A percentile compares a stretch with the other conserved stretches of the same genome.
These are phyloP conservation scores for Epirrhoe alternata DNA, from an alignment of 2,888 invertebrate species.

Conservation along the genomic window DNA sequence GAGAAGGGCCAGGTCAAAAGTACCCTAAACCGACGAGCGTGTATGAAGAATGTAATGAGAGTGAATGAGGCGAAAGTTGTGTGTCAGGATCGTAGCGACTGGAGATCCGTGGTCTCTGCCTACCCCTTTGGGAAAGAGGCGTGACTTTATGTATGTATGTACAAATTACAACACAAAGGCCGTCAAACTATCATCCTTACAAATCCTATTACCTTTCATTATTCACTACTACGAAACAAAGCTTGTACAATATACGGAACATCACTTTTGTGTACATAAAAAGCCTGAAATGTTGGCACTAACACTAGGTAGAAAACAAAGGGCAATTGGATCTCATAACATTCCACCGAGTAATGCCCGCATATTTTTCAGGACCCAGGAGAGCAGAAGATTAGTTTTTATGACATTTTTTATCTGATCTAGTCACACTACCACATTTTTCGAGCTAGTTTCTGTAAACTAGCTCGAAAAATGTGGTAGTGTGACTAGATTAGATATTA, in stretches of 20 bases:
- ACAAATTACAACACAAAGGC: background rate
- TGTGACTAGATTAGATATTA: too few relatives aligned
- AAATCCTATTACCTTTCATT: background rate
- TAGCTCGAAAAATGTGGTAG: too few relatives aligned
- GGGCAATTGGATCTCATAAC: constrained; percentile 35
- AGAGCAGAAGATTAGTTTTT: constrained; percentile 31
- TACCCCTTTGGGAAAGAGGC: too few relatives aligned
- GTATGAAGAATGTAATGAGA: too few relatives aligned
- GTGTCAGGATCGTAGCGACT: too few relatives aligned
- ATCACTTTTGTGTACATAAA: background rate
- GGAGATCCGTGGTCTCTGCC: too few relatives aligned
- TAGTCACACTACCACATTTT: background rate
- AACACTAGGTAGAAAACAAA: constrained; percentile 25
- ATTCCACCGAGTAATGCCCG: constrained; percentile 32
- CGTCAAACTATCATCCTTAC: background rate
- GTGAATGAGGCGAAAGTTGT: too few relatives aligned
- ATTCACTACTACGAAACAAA: background rate
- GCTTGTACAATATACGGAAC: background rate
- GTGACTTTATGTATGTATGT: too few relatives aligned
- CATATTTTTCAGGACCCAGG: constrained; percentile 40
- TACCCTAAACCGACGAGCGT: too few relatives aligned
- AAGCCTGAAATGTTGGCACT: background rate
- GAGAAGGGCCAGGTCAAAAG: too few relatives aligned
- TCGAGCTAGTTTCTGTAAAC: background rate
- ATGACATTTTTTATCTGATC: background rate